These are phyloP conservation scores for Otocyon megalotis DNA, from an alignment of 2,113 vertebrate species.

Conservation along the genomic window DNA sequence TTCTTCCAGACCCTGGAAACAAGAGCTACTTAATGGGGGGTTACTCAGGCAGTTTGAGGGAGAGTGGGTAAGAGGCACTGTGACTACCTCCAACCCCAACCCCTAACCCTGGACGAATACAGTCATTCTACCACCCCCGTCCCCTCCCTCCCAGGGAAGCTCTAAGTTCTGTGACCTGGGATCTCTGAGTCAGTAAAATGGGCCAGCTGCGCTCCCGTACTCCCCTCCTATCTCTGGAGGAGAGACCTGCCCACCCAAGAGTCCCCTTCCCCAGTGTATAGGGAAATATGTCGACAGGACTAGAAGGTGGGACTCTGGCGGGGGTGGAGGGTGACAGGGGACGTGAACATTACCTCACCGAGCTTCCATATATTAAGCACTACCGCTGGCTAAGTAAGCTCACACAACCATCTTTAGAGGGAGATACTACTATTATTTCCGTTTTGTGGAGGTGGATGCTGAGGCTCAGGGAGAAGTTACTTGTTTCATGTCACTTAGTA, in stretches of 20 bases:
- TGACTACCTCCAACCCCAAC: neutral
- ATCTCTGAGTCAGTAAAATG: slow-evolving; percentile 24
- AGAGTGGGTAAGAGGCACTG: neutral
- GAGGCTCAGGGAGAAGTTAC: neutral
- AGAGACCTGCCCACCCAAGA: neutral
- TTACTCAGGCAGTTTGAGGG: neutral
- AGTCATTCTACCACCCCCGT: neutral
- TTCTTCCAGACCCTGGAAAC: neutral
- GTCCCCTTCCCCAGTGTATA: neutral
- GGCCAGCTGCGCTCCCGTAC: too few relatives aligned
- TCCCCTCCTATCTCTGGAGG: neutral
- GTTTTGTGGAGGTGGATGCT: neutral
- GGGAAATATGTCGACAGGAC: neutral
- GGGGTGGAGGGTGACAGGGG: neutral
- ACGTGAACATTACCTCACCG: too few relatives aligned
- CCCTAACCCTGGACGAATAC: neutral
- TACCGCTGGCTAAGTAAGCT: neutral
- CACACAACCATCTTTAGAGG: neutral
- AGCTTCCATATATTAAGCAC: neutral
- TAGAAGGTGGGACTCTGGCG: neutral
- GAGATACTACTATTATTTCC: neutral
- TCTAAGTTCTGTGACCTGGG: neutral
- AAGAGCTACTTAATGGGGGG: neutral
- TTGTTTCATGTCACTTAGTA: neutral
- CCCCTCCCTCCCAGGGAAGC: neutral